These are phyloP conservation scores for Trachelus stipa DNA, from an alignment of 2,888 invertebrate species.

Conservation along the genomic window DNA sequence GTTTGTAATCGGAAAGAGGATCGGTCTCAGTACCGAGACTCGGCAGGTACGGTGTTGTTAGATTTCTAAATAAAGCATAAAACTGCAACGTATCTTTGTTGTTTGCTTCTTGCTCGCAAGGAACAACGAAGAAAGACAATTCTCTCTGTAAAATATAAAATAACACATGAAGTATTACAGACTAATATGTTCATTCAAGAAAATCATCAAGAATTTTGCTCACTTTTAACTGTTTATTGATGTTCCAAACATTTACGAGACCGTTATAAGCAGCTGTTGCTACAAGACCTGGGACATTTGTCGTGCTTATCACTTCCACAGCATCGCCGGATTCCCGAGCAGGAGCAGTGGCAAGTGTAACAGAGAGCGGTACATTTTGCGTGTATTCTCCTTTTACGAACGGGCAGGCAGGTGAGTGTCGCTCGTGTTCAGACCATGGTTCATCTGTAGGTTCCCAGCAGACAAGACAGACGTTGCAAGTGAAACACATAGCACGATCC, in stretches of 20 bases:
- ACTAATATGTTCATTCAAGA: background rate
- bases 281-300: constrained; percentile 62
- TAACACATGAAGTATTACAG: background rate
- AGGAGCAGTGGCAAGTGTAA: constrained; percentile 66
- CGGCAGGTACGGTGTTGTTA: constrained; percentile 51
- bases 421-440: constrained; percentile 96
- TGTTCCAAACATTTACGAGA: constrained; percentile 84
- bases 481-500: constrained; percentile 96
- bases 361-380: constrained; percentile 91
- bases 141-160: constrained; percentile 63
- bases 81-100: constrained; percentile 60
- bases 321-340: constrained; percentile 62
- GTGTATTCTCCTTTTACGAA: constrained; percentile 96
- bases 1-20: constrained; percentile 50
- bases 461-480: constrained; percentile 93
- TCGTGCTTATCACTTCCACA: constrained; percentile 59
- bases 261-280: constrained; percentile 69
- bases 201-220: constrained; percentile 6
- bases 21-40: constrained; percentile 52
- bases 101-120: constrained; percentile 58
- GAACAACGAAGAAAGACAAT: constrained; percentile 66
- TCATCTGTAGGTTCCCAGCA: constrained; percentile 98
- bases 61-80: constrained; percentile 48
- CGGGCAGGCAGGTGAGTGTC: constrained; percentile 93
- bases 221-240: constrained; percentile 79